Conservation (phyloP, 2,113 vertebrate species). For the Jacana jacana region DNA sequence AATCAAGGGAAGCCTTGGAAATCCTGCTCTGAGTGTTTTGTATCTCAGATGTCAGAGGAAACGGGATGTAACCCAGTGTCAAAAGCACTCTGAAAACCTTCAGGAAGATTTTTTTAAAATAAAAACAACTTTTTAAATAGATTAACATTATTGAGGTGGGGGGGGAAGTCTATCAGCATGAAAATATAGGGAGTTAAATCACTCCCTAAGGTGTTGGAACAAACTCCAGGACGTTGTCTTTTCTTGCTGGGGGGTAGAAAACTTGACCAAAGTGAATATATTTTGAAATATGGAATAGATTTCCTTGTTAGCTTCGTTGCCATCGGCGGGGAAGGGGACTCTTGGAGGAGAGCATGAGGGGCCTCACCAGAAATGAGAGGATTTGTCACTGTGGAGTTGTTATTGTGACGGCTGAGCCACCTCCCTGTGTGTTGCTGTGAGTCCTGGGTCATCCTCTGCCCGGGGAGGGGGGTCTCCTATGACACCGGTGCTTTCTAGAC, state of each 20-base stretch:
- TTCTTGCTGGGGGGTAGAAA: not conserved
- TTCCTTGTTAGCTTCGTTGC: not conserved
- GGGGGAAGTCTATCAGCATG: not conserved
- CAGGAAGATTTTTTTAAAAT: not conserved
- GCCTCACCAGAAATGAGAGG: not conserved
- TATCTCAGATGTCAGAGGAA: slow-evolving; percentile 43
- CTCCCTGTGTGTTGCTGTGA: not conserved
- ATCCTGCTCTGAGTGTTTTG: slow-evolving; percentile 36
- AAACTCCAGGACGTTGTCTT: slow-evolving; percentile 14
- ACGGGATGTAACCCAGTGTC: slow-evolving; percentile 29
- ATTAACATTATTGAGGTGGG: slow-evolving; percentile 11
- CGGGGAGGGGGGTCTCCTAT: not conserved
- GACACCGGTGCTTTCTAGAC: not conserved
- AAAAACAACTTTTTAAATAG: slow-evolving; percentile 26
- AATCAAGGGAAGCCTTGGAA: slow-evolving; percentile 29
- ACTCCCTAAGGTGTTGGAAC: slow-evolving; percentile 4
- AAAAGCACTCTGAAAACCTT: not conserved
- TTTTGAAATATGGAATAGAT: slow-evolving; percentile 19
- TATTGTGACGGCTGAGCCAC: fast-evolving
- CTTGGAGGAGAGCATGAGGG: not conserved
- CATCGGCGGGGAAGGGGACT: not conserved
- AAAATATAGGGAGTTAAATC: not conserved
- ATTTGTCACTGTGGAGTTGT: fast-evolving
- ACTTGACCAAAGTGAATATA: not conserved
- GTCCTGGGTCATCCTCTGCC: fast-evolving